Conservation (phyloP, 2,888 invertebrate species). For the Allolobophora icterica region DNA sequence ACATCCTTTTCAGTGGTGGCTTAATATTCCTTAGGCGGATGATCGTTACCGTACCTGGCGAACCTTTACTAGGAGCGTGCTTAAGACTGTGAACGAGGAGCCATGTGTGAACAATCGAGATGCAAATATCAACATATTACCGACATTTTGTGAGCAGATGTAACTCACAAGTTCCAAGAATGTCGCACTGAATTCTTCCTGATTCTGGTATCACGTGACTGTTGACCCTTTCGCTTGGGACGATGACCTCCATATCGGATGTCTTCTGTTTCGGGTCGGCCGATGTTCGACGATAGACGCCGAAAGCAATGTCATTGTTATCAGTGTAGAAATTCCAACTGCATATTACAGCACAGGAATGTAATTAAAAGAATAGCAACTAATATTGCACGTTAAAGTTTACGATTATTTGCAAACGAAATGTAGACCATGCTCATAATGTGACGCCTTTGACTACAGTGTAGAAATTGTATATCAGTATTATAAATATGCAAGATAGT, state of each 20-base stretch:
- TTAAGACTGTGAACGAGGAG: neutral
- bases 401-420: too few relatives aligned
- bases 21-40: neutral
- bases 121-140: neutral
- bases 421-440: neutral
- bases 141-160: neutral
- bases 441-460: neutral
- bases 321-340: conserved; percentile 90
- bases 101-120: neutral
- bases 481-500: neutral
- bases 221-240: conserved; percentile 77
- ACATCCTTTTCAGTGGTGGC: too few relatives aligned
- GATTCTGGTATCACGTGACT: conserved; percentile 81
- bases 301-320: conserved; percentile 86
- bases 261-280: conserved; percentile 42
- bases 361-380: neutral
- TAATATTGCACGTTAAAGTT: neutral
- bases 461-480: neutral
- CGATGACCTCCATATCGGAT: conserved; percentile 57
- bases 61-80: neutral
- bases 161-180: conserved; percentile 46
- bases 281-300: conserved; percentile 69
- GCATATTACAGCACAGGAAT: conserved; percentile 42
- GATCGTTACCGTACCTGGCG: too few relatives aligned
- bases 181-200: conserved; percentile 66